Percentiles rank a stretch among this genome's conserved stretches.
Evolutionary conservation across 2,888 invertebrate species (phyloP).

Genomic region (Osmoderma eremita): DNA sequence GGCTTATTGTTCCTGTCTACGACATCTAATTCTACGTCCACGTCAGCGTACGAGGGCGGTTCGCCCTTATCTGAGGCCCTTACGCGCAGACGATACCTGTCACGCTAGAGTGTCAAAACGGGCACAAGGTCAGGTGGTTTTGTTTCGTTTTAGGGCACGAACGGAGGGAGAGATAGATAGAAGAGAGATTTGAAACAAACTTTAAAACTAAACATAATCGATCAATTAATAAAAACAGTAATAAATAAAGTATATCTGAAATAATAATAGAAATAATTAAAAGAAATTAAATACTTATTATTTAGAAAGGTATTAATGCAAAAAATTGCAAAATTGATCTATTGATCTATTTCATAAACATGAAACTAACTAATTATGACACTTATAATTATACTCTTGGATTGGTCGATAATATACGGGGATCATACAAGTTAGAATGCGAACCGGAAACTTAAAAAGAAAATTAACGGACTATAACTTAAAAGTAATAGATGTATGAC

Average conservation of each 20-base stretch:
- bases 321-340: not conserved
- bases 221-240: not conserved
- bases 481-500: not conserved
- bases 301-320: not conserved
- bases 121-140: constrained; percentile 68
- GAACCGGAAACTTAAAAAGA: constrained; percentile 1
- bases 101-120: constrained; percentile 84
- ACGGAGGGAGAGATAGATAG: constrained; percentile 58
- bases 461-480: constrained; percentile 1
- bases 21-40: constrained; percentile 97
- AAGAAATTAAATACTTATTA: not conserved
- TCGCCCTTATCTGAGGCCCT: constrained; percentile 95
- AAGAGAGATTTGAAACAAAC: constrained; percentile 50
- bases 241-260: not conserved
- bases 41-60: constrained; percentile 92
- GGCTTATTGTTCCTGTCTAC: constrained; percentile 99
- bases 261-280: not conserved
- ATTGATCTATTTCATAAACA: constrained; percentile 38
- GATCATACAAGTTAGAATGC: not conserved
- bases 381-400: constrained; percentile 32
- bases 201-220: not conserved
- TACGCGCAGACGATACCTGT: constrained; percentile 95
- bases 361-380: constrained; percentile 55
- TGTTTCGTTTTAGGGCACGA: constrained; percentile 64
- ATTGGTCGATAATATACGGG: too few relatives aligned